Base-by-base conservation (phyloP, 2,888 invertebrate species). In the Zaprionus lineosus region DNA sequence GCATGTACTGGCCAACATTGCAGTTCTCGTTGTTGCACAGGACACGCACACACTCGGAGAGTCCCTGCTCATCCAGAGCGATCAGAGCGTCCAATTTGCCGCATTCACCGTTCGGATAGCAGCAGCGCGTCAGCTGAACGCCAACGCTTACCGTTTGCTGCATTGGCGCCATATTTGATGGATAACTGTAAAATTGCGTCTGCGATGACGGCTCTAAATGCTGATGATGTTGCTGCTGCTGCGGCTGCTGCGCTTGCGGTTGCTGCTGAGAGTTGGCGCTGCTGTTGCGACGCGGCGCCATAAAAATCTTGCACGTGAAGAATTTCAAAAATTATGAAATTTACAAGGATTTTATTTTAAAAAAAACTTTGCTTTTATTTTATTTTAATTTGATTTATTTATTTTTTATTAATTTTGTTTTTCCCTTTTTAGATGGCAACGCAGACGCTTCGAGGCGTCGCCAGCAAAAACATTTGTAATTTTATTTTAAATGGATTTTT, bases 11-110 rank as follows among this genome's bases (percentile, higher is more conserved):
- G 66, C 98, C 97, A 86, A 93, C 93, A 66, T 92, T 92, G 91
- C 98, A 98, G 87, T 94, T 93, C 88, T 97, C 97, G 91, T 98
- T 98, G 92, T 97, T 98, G 93, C 98, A 98, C 73, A 95, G 93
- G 58, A 98, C 96, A 89, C 95, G 95, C 74, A 97, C 94, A 36
- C 95, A 94, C 84, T 97, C 96, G 72, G 94, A 92, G 44, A 94
- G 91, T 63, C 95, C 94, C 67, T 95, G 94, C 86, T 94, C 94
- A 87, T 94, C 94, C 67, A 92, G 86, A 56, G 92, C 91, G 53
- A 94, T 93, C 34, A 92, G 88, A 89, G 92, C 68, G 91, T 93
- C 84, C 59, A 87, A 16, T 37, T 95, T 93, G 59, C 95, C 92
- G 89, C 96, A 96, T 86, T 96, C 96, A 82, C 95, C 94, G 75